A percentile compares a stretch with the other conserved stretches of the same genome.
These are phyloP conservation scores for Agapostemon virescens DNA, from an alignment of 2,888 invertebrate genomes.

Conservation along the genomic window DNA sequence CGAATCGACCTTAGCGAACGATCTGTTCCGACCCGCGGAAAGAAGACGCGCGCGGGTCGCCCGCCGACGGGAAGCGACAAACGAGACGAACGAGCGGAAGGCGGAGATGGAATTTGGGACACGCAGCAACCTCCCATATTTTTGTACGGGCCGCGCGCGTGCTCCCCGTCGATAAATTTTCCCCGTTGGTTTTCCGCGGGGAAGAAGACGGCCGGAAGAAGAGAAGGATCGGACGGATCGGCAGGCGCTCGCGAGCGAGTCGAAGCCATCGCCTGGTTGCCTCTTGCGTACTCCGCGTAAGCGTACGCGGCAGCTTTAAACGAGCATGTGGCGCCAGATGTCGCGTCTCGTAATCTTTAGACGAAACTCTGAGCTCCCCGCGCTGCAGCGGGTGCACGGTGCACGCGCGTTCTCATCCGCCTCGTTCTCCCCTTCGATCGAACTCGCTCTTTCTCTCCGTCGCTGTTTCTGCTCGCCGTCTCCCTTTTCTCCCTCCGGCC, in stretches of 20 bases:
- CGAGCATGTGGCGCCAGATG: slow-evolving; percentile 73
- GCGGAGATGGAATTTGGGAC: background rate
- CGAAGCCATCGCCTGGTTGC: background rate
- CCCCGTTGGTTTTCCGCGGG: background rate
- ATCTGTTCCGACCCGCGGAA: no score
- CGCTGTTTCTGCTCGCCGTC: background rate
- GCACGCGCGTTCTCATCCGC: background rate
- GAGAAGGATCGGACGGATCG: background rate
- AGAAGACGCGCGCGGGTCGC: no score
- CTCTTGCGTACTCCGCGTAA: background rate
- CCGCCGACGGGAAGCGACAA: no score
- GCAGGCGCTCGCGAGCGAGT: background rate
- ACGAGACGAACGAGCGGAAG: no score
- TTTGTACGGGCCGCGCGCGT: background rate
- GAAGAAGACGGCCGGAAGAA: background rate
- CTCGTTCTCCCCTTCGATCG: slow-evolving; percentile 14
- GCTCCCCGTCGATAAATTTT: background rate
- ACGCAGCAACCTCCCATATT: background rate
- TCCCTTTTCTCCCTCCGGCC: no score
- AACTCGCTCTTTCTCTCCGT: background rate
- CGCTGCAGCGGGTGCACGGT: slow-evolving; percentile 14
- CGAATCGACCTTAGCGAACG: no score
- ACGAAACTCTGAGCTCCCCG: slow-evolving; percentile 44
- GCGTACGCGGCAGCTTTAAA: slow-evolving; percentile 30
- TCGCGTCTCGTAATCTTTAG: slow-evolving; percentile 71